Evolutionary conservation across 2,113 vertebrate genomes (phyloP).

Genomic region (Oxygymnocypris stewartii): DNA sequence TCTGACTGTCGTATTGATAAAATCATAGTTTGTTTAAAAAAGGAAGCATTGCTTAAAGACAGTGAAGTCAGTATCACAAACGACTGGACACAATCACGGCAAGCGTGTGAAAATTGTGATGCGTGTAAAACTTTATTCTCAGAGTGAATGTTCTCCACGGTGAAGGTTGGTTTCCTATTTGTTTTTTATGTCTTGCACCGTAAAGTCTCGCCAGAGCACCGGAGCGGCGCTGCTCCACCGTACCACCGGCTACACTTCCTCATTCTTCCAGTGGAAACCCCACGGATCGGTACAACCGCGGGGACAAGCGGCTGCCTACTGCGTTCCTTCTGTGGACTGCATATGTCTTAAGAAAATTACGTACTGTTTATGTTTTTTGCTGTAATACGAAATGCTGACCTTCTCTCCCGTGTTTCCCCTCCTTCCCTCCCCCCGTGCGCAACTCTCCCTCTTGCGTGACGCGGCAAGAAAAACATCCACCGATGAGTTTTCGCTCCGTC

Average conservation of each 20-base stretch:
- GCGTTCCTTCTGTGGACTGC: neutral
- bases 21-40: neutral
- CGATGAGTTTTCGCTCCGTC: slow-evolving; percentile 59
- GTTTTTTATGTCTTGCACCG: slow-evolving; percentile 37
- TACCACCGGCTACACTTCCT: slow-evolving; percentile 71
- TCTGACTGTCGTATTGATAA: neutral
- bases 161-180: neutral
- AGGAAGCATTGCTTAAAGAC: neutral
- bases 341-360: neutral
- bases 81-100: neutral
- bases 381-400: slow-evolving; percentile 20
- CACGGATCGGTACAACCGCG: slow-evolving; percentile 65
- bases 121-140: neutral
- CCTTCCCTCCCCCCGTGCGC: slow-evolving; percentile 33
- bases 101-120: slow-evolving; percentile 3
- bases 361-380: neutral
- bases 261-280: slow-evolving; percentile 73
- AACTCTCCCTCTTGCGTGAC: slow-evolving; percentile 67
- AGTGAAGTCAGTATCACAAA: neutral
- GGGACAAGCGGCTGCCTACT: neutral
- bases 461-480: slow-evolving; percentile 70
- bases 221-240: slow-evolving; percentile 60
- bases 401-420: slow-evolving; percentile 40
- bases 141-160: neutral
- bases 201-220: slow-evolving; percentile 48